These are phyloP conservation scores for Myxocyprinus asiaticus DNA, from an alignment of 2,113 vertebrate species.

Conservation along the genomic window DNA sequence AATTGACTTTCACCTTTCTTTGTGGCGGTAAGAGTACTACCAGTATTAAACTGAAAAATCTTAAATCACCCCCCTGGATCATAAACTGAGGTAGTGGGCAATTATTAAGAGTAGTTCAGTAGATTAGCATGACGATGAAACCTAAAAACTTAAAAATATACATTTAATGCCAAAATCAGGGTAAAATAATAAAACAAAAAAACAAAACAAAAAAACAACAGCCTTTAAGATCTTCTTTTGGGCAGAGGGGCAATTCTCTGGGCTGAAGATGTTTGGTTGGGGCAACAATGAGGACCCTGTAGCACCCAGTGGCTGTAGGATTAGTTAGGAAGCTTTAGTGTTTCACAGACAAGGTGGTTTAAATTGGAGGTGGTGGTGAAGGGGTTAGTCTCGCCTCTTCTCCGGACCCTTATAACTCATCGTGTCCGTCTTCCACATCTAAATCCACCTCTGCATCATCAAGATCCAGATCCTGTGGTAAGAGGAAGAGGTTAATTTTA, in stretches of 20 bases:
- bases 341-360: constrained; percentile 66
- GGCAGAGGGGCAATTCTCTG: constrained; percentile 37
- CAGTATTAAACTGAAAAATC: constrained; percentile 5
- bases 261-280: constrained; percentile 45
- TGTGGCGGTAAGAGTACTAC: neutral
- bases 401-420: constrained; percentile 84
- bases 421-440: constrained; percentile 81
- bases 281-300: constrained; percentile 46
- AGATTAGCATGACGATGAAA: neutral
- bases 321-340: constrained; percentile 66
- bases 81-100: neutral
- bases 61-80: neutral
- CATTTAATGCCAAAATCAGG: constrained; percentile 24
- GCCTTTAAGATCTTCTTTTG: constrained; percentile 23
- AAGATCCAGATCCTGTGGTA: constrained; percentile 73
- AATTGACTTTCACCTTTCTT: constrained; percentile 39
- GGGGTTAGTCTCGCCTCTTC: constrained; percentile 64
- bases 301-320: constrained; percentile 45
- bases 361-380: constrained; percentile 64
- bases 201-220: neutral
- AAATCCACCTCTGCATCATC: constrained; percentile 82
- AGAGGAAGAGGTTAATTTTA: neutral
- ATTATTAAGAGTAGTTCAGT: neutral
- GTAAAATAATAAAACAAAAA: neutral
- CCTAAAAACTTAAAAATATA: neutral